These are phyloP conservation scores for Ceratina calcarata DNA, from an alignment of 1,140 invertebrate species.

Conservation along the genomic window DNA sequence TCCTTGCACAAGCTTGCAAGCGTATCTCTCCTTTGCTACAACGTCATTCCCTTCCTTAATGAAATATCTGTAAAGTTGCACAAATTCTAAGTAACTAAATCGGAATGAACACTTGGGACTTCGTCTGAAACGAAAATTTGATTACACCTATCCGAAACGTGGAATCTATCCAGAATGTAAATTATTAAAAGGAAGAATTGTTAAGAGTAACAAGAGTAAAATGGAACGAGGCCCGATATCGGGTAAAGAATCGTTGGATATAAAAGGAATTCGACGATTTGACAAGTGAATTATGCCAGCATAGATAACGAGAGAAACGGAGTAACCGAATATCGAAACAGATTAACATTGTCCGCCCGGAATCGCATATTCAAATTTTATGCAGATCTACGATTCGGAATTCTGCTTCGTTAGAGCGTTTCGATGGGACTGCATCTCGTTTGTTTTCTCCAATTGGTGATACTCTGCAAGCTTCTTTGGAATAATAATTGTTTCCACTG, in stretches of 20 bases:
- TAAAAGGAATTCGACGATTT: constrained; percentile 14
- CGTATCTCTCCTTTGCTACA: background rate
- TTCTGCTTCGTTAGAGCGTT: constrained; percentile 41
- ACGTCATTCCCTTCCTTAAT: background rate
- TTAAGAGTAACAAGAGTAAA: too few relatives aligned
- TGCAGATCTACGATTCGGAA: constrained; percentile 25
- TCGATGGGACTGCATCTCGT: constrained; percentile 31
- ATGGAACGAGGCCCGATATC: background rate
- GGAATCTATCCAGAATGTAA: too few relatives aligned
- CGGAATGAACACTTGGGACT: too few relatives aligned
- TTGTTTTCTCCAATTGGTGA: too few relatives aligned
- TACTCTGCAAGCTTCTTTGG: too few relatives aligned
- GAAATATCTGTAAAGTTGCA: background rate
- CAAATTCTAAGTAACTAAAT: too few relatives aligned
- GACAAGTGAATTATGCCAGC: background rate
- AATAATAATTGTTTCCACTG: too few relatives aligned
- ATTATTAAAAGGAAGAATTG: too few relatives aligned
- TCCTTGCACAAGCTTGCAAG: background rate
- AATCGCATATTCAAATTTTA: constrained; percentile 32
- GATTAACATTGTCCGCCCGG: constrained; percentile 31
- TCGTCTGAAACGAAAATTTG: too few relatives aligned
- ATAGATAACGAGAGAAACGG: constrained; percentile 28
- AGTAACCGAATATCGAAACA: constrained; percentile 48
- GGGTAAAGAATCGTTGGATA: background rate
- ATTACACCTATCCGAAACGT: too few relatives aligned